These are phyloP conservation scores for Quadroppia sp. DNA, from an alignment of 2,888 invertebrate species.

Conservation along the genomic window DNA sequence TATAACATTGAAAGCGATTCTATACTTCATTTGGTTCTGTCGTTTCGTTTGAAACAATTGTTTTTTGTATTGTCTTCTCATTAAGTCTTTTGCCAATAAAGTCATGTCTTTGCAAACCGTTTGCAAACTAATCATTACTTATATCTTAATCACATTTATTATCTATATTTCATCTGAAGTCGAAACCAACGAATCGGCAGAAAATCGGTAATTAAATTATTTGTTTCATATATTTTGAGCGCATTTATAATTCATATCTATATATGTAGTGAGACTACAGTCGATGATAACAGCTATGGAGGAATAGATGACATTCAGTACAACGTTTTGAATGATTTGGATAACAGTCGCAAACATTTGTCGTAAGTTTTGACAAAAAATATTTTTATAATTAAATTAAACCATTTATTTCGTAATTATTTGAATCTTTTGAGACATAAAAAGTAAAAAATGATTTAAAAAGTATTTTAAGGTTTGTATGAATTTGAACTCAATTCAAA, in stretches of 20 bases:
- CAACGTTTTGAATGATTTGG: neutral
- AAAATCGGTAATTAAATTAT: neutral
- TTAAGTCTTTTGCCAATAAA: neutral
- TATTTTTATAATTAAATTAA: too few species aligned
- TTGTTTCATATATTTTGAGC: too few species aligned
- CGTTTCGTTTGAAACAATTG: neutral
- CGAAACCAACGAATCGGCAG: neutral
- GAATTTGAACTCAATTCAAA: too few species aligned
- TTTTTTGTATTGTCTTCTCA: neutral
- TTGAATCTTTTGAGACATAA: too few species aligned
- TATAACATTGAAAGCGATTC: neutral
- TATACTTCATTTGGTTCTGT: neutral
- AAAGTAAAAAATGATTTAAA: too few species aligned
- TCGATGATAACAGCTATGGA: neutral
- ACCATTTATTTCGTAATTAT: too few species aligned
- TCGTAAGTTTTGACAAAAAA: neutral
- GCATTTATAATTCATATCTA: neutral
- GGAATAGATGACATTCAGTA: neutral
- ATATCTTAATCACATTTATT: neutral
- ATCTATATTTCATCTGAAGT: neutral
- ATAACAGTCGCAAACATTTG: neutral
- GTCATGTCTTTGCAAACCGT: neutral
- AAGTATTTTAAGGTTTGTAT: too few species aligned
- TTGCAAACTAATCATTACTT: neutral
- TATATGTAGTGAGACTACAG: neutral